Conservation (phyloP, 2,797 vertebrate species). For the Danio jaintianensis region DNA sequence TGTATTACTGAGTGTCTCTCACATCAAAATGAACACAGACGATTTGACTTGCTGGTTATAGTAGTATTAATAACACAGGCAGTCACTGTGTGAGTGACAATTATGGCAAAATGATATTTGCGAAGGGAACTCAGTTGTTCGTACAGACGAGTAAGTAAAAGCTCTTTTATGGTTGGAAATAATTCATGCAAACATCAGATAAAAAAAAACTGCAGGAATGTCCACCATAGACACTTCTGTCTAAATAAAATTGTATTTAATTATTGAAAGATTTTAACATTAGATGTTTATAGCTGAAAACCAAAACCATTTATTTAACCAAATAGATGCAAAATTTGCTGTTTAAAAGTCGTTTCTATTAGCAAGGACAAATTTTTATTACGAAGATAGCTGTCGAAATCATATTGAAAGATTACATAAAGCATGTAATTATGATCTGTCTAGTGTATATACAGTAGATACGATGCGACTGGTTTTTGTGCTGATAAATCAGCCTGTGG, state of each 20-base stretch:
- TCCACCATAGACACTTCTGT: background rate
- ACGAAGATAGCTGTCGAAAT: background rate
- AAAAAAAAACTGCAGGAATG: background rate
- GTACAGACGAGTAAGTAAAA: constrained; percentile 37
- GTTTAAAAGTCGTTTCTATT: too few relatives aligned
- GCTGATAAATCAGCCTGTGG: constrained; percentile 2
- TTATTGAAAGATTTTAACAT: background rate
- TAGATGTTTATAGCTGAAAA: background rate
- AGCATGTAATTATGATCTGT: background rate
- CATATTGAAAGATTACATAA: background rate
- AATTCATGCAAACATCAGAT: background rate
- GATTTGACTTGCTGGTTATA: background rate
- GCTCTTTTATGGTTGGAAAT: background rate
- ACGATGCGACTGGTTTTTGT: constrained; percentile 7
- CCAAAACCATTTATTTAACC: background rate
- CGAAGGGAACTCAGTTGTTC: constrained; percentile 7
- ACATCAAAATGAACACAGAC: background rate
- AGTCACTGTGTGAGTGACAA: constrained; percentile 8
- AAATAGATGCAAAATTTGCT: too few relatives aligned
- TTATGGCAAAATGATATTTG: background rate
- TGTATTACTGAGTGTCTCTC: background rate
- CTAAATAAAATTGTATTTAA: background rate
- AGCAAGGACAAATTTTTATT: background rate
- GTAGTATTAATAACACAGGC: constrained; percentile 1
- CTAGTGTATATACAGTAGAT: background rate